Conservation (phyloP, 2,113 vertebrate genomes). For the Platysteira castanea region DNA sequence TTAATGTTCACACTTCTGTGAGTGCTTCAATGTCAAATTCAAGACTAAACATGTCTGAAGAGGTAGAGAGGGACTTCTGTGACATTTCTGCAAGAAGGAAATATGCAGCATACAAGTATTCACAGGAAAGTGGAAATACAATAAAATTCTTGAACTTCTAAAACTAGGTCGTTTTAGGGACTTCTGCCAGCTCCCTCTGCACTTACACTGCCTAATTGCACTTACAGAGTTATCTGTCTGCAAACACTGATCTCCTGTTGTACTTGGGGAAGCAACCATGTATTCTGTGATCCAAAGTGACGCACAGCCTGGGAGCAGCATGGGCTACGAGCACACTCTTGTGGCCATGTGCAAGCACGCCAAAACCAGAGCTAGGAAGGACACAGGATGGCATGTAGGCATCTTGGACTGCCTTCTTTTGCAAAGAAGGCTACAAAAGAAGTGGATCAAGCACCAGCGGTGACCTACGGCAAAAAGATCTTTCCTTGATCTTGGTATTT, state of each 20-base stretch:
- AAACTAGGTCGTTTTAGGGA: neutral
- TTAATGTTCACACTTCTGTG: neutral
- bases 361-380: neutral
- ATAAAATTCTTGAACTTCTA: neutral
- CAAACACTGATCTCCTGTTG: neutral
- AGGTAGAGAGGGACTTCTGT: neutral
- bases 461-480: neutral
- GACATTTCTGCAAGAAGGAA: neutral
- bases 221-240: neutral
- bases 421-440: neutral
- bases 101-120: neutral
- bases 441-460: neutral
- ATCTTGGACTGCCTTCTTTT: neutral
- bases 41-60: neutral
- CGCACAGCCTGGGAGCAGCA: neutral
- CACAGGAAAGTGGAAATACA: neutral
- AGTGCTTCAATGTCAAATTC: neutral
- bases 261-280: neutral
- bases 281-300: accelerated
- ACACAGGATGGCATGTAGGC: neutral
- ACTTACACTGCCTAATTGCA: neutral
- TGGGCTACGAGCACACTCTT: neutral
- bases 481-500: neutral
- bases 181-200: neutral
- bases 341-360: neutral